Evolutionary conservation across 1,140 invertebrate genomes (phyloP), one percentile per base, ranked within the genome.

Genomic region (Nomia melanderi): DNA sequence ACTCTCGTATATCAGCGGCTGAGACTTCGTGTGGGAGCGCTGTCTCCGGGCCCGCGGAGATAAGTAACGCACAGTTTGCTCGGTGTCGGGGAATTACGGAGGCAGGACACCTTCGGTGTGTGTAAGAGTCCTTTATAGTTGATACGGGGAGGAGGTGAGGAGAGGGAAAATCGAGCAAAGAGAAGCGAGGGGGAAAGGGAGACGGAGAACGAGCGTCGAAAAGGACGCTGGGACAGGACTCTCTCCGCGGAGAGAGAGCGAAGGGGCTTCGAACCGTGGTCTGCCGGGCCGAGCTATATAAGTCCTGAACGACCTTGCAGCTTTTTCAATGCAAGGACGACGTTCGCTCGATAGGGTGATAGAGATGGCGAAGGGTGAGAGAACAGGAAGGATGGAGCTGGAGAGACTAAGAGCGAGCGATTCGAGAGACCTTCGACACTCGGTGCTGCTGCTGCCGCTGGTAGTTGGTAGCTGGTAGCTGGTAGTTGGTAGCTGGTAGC

Each of bases 321-420:
- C 82, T 88, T 89, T 89, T 89, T 88, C 87, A 88, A 86, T 85
- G 84, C 87, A 89, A 89, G 88, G 86, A 88, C 87, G 82, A 86
- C 85, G 77, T 78, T 81, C 77, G 20, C 33, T 23, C 12, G 53
- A 29, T 50, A 50, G 62, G 27, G 56, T 57, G 57, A 81, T 14
- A 50, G 57, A 36, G 64, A 59, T 8, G 33, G 20, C n/a, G 20
- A 27, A 33, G 20, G 47, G 27, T 8, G 33, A 57, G 7, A n/a
- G 9, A 25, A 29, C 41, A 27, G 27, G 20, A 47, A 3, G 25
- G 59, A 56, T n/a, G n/a, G 27, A 44, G 41, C 41, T 17, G 3
- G 14, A 5, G 41, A 14, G 3, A 12, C 12, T 20, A 1, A 29
- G 57, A 57, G 23, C 17, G 60, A 41, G 31, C 36, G 12, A 31